Conservation (phyloP, 2,113 vertebrate species). For the Rattus rattus region DNA sequence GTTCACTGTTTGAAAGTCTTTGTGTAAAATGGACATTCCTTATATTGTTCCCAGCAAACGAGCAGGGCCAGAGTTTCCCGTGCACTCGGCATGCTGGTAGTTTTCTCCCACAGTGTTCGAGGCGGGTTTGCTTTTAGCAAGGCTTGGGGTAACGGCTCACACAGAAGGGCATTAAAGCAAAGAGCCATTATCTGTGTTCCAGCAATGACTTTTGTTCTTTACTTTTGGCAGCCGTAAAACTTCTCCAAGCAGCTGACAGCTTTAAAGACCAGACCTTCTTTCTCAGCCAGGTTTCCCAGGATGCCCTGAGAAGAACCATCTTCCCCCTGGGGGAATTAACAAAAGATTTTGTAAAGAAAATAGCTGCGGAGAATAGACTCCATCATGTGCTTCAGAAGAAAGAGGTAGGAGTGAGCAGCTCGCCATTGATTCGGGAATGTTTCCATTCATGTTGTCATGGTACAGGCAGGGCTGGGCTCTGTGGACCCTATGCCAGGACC, state of each 20-base stretch:
- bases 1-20: not conserved
- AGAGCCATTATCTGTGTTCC: not conserved
- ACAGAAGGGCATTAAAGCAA: not conserved
- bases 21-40: accelerated
- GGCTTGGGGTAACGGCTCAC: not conserved
- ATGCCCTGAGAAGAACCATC: constrained; percentile 92
- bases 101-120: not conserved
- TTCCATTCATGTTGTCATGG: accelerated
- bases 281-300: constrained; percentile 96
- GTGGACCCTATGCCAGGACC: not conserved
- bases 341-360: constrained; percentile 95
- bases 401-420: constrained; percentile 87
- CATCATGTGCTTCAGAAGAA: constrained; percentile 95
- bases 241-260: constrained; percentile 93
- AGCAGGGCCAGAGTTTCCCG: accelerated
- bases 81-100: accelerated
- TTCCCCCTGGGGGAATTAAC: constrained; percentile 97
- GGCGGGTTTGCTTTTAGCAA: not conserved
- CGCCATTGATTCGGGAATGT: not conserved
- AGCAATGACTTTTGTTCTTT: constrained; percentile 65
- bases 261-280: constrained; percentile 99
- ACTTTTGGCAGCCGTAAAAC: constrained; percentile 89
- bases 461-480: accelerated
- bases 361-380: constrained; percentile 93
- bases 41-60: accelerated